These are phyloP conservation scores for Cosmia trapezina DNA, from an alignment of 2,888 invertebrate genomes.

Conservation along the genomic window DNA sequence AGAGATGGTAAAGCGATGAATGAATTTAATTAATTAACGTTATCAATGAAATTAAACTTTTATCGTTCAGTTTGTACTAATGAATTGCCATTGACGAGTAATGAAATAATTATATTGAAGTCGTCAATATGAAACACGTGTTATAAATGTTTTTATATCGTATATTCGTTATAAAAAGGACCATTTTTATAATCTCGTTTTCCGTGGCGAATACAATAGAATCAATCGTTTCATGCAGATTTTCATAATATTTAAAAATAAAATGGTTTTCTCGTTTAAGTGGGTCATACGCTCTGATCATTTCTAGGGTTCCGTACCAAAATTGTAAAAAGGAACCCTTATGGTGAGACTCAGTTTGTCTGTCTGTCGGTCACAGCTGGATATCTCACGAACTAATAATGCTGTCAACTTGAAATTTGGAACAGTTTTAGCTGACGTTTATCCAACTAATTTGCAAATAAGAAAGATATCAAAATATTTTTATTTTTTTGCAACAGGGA, in stretches of 20 bases:
- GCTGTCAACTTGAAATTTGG: too few species aligned
- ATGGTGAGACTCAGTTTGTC: too few species aligned
- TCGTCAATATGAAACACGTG: constrained; percentile 7
- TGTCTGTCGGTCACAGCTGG: too few species aligned
- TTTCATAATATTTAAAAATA: not conserved
- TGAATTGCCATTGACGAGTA: constrained; percentile 44
- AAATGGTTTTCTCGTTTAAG: not conserved
- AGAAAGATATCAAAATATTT: too few species aligned
- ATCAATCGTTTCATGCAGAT: not conserved
- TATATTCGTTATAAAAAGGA: not conserved
- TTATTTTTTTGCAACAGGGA: too few species aligned
- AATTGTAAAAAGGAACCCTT: too few species aligned
- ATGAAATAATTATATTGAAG: constrained; percentile 40
- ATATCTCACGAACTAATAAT: too few species aligned
- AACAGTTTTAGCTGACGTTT: too few species aligned
- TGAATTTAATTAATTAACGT: constrained; percentile 51
- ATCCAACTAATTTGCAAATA: too few species aligned
- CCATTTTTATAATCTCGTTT: not conserved
- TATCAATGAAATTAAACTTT: constrained; percentile 56
- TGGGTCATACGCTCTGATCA: too few species aligned
- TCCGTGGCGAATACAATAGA: not conserved
- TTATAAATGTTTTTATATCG: not conserved
- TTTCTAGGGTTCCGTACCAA: too few species aligned
- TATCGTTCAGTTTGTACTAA: constrained; percentile 48
- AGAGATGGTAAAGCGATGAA: constrained; percentile 33